A percentile compares a stretch with the other conserved stretches of the same genome.
phyloP scores from a whole-genome alignment of 1,140 invertebrate genomes.

The Steinernema feltiae region DNA sequence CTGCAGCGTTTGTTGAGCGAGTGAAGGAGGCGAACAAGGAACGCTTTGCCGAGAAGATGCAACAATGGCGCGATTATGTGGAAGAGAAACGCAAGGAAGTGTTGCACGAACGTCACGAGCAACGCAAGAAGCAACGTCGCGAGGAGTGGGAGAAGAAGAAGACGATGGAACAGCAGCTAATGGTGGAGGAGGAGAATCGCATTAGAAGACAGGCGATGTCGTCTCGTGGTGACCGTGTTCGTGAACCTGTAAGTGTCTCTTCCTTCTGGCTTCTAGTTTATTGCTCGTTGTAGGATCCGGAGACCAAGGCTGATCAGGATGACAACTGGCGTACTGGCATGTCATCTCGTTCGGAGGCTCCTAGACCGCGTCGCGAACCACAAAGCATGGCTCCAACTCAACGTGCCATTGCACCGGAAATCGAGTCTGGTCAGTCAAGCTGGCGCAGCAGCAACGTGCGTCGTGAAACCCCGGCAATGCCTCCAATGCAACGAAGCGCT shows the following conservation, averaged over 20 bases:
- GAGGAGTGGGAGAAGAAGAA: slow-evolving; percentile 31
- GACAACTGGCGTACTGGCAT: background rate
- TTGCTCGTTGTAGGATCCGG: background rate
- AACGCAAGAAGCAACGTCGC: slow-evolving; percentile 36
- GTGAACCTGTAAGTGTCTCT: background rate
- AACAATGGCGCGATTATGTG: slow-evolving; percentile 29
- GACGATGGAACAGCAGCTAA: slow-evolving; percentile 39
- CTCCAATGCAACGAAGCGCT: no score
- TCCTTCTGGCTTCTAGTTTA: background rate
- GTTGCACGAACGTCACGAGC: slow-evolving; percentile 29
- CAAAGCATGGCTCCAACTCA: no score
- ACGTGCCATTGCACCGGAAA: no score
- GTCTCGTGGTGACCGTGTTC: background rate
- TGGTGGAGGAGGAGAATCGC: slow-evolving; percentile 42
- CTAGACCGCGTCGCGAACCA: no score
- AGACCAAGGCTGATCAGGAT: slow-evolving; percentile 1
- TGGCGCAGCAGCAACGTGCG: no score
- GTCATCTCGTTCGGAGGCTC: no score
- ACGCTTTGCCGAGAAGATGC: slow-evolving; percentile 35
- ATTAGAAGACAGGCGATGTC: slow-evolving; percentile 16
- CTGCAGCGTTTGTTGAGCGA: slow-evolving; percentile 41
- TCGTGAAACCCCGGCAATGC: no score
- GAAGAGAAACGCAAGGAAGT: slow-evolving; percentile 35
- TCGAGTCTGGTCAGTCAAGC: no score
- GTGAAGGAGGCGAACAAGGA: slow-evolving; percentile 40